A percentile compares a stretch with the other conserved stretches of the same genome.
phyloP scores from a whole-genome alignment of 2,888 invertebrate species.

The Smittia aterrima region DNA sequence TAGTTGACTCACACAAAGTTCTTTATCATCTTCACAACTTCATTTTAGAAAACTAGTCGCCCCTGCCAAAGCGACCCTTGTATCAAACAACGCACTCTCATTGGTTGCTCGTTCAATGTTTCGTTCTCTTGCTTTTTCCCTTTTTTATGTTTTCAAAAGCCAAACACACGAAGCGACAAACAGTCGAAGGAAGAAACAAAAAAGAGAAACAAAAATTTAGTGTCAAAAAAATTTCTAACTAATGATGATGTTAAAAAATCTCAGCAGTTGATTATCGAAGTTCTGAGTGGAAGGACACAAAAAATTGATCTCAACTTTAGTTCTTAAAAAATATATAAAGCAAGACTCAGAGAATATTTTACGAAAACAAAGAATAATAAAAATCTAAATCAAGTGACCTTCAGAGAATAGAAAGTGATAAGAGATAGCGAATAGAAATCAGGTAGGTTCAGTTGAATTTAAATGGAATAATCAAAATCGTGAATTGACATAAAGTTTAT shows the following conservation, averaged over 20 bases:
- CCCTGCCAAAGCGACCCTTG: background rate
- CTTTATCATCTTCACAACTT: too few species aligned
- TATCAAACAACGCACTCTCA: background rate
- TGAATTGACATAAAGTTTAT: too few species aligned
- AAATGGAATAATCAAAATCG: too few species aligned
- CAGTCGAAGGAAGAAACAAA: slow-evolving; percentile 9
- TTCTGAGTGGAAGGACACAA: background rate
- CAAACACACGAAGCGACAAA: slow-evolving; percentile 15
- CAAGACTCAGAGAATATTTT: too few species aligned
- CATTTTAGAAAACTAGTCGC: background rate
- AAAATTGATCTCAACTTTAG: background rate
- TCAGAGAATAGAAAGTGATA: background rate
- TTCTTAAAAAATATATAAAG: background rate
- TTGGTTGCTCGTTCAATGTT: slow-evolving; percentile 2
- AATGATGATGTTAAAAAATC: slow-evolving; percentile 40
- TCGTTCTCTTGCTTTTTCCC: slow-evolving; percentile 12
- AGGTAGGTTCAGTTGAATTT: too few species aligned
- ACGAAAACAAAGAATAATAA: background rate
- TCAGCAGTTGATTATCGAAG: slow-evolving; percentile 1
- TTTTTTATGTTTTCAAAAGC: slow-evolving; percentile 29
- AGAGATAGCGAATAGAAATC: background rate
- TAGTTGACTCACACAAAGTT: too few species aligned
- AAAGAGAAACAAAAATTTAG: slow-evolving; percentile 34
- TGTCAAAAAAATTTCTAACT: slow-evolving; percentile 30
- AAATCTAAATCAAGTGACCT: background rate